Base-by-base conservation (phyloP, 2,888 invertebrate genomes). In the Parapristionchus giblindavisi region DNA sequence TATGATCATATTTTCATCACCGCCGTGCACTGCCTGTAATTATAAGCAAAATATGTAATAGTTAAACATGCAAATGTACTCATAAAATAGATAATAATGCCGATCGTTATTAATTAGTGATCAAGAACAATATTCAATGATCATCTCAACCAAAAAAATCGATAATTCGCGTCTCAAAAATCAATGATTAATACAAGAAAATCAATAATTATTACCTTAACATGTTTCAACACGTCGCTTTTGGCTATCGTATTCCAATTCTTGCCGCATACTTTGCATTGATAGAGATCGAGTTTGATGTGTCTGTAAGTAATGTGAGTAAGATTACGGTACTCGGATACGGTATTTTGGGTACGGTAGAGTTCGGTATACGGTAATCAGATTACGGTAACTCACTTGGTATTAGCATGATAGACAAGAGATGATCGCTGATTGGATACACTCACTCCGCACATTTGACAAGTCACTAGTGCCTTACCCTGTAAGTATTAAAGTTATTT, bases 191-290 rank as follows among this genome's bases (percentile, higher is more conserved):
- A 54, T 6, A 43, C 11, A 17, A 17, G 43, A 43, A 43, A 43
- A n/a, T n/a, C n/a, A n/a, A n/a, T n/a, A n/a, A n/a, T 43, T 56
- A 56, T 66, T 11, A 76, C 77, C 72, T 76, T 78, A 0, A 82
- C 76, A 61, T 82, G 82, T 65, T 81, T 82, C 36, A 80, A 51
- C 17, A 82, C 80, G 51, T 82, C 82, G 3, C 79, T 79, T n/a
- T 79, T 79, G 5, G 82, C 82, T 11, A 82, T 82, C 4, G 82
- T 82, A 56, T 80, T 76, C 81, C 81, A 82, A n/a, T 72, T 79
- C 70, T 80, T 78, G 27, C 77, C 61, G 71, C 82, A 82, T 17
- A 70, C 70, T 38, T 75, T 71, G 51, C 82, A 82, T 60, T 79
- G 74, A 65, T 78, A 81, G 17, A 81, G 77, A 14, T 78, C 76